Percentiles rank a stretch among this genome's conserved stretches.
Evolutionary conservation across 1,140 invertebrate species (phyloP).

Genomic region (Alviniconcha marisindica): DNA sequence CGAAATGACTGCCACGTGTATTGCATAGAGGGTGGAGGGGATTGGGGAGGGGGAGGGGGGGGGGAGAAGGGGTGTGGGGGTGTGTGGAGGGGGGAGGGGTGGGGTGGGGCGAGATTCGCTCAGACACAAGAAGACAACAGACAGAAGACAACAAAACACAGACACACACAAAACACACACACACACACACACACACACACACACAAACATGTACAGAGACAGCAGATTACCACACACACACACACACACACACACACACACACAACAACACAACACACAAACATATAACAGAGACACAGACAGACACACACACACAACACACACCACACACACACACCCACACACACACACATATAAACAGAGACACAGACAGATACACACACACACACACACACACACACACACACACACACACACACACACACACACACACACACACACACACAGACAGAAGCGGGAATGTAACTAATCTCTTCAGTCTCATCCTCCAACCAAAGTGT

Average conservation of each 20-base stretch:
- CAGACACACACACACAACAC: no score
- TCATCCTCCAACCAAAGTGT: no score
- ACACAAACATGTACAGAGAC: no score
- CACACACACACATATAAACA: neutral
- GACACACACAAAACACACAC: neutral
- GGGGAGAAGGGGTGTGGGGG: neutral
- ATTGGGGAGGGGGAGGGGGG: neutral
- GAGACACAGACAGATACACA: neutral
- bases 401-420: neutral
- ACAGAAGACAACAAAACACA: neutral
- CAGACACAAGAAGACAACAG: neutral
- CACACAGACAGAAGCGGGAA: neutral
- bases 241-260: neutral
- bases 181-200: neutral
- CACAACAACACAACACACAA: no score
- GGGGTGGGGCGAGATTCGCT: neutral
- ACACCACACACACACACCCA: neutral
- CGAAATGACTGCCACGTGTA: no score
- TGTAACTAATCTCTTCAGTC: no score
- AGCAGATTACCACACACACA: no score
- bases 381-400: slow-evolving; percentile 1
- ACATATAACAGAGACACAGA: no score
- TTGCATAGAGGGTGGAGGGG: no score
- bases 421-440: neutral
- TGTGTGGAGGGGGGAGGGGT: no score